Evolutionary conservation across 2,888 invertebrate species (phyloP).

Genomic region (Thereva nobilitata): DNA sequence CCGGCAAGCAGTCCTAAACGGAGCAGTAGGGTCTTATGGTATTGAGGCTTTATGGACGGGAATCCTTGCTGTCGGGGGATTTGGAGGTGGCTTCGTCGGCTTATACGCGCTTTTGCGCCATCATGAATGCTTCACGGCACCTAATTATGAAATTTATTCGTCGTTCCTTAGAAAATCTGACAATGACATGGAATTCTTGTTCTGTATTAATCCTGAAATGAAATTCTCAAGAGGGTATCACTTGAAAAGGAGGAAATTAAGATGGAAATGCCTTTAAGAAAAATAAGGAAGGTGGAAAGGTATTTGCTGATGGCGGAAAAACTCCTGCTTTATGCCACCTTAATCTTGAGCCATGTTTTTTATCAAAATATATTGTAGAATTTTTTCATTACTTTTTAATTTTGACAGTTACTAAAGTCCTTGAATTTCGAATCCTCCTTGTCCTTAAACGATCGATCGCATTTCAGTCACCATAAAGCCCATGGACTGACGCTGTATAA

Average conservation of each 20-base stretch:
- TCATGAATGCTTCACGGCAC: slow-evolving; percentile 35
- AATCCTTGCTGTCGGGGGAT: neutral
- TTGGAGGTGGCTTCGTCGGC: neutral
- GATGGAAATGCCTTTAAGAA: slow-evolving; percentile 6
- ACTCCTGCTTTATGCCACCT: too few species aligned
- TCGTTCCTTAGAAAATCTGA: slow-evolving; percentile 36
- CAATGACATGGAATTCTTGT: slow-evolving; percentile 36
- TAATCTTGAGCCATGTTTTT: too few species aligned
- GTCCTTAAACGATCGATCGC: too few species aligned
- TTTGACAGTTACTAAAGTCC: too few species aligned
- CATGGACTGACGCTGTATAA: too few species aligned
- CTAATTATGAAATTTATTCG: slow-evolving; percentile 40
- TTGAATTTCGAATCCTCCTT: too few species aligned
- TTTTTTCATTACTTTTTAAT: too few species aligned
- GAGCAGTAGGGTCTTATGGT: neutral
- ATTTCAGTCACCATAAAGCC: too few species aligned
- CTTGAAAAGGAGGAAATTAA: slow-evolving; percentile 30
- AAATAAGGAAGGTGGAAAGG: too few species aligned
- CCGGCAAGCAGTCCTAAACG: slow-evolving; percentile 13
- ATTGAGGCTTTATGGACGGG: neutral
- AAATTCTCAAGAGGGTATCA: slow-evolving; percentile 39
- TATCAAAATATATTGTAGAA: too few species aligned
- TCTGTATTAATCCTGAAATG: slow-evolving; percentile 35
- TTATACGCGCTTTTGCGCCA: slow-evolving; percentile 23
- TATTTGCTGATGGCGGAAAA: too few species aligned